Conservation (phyloP, 2,888 invertebrate genomes). For the Caenorhabditis sulstoni region DNA sequence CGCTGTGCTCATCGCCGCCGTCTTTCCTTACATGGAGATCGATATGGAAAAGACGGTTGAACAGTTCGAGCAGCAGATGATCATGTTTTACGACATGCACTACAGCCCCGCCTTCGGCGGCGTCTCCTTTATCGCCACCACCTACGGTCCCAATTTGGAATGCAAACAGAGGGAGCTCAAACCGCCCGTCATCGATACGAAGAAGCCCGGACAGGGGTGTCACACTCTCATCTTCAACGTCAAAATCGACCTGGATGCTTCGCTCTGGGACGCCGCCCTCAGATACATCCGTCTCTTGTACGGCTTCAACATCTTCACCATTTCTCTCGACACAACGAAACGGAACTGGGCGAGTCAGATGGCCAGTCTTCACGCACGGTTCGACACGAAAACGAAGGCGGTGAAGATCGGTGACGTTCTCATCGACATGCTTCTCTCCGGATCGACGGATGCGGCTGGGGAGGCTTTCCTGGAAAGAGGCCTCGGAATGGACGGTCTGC, state of each 20-base stretch:
- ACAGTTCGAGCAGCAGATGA: constrained; percentile 2
- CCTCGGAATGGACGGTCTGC: constrained; percentile 46
- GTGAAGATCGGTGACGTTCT: constrained; percentile 55
- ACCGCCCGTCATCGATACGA: constrained; percentile 7
- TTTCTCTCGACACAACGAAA: constrained; percentile 37
- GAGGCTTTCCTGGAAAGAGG: constrained; percentile 53
- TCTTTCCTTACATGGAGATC: constrained; percentile 45
- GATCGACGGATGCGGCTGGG: constrained; percentile 45
- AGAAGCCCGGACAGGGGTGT: constrained; percentile 4
- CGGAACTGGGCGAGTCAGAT: constrained; percentile 42
- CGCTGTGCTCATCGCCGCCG: constrained; percentile 42
- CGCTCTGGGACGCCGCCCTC: constrained; percentile 47
- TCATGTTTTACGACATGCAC: constrained; percentile 40
- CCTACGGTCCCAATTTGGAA: constrained; percentile 37
- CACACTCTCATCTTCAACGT: constrained; percentile 51
- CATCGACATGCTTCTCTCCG: constrained; percentile 51
- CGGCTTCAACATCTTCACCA: constrained; percentile 26
- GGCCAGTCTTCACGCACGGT: constrained; percentile 23
- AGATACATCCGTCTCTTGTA: constrained; percentile 46
- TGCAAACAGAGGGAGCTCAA: constrained; percentile 17
- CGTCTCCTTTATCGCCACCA: constrained; percentile 30
- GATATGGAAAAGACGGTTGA: constrained; percentile 11
- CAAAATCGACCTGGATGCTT: constrained; percentile 26
- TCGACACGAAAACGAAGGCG: constrained; percentile 36
- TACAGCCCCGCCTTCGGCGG: constrained; percentile 39